Percentiles rank a stretch among this genome's conserved stretches.
Evolutionary conservation across 2,113 vertebrate species (phyloP).

Genomic region (Buteo buteo): DNA sequence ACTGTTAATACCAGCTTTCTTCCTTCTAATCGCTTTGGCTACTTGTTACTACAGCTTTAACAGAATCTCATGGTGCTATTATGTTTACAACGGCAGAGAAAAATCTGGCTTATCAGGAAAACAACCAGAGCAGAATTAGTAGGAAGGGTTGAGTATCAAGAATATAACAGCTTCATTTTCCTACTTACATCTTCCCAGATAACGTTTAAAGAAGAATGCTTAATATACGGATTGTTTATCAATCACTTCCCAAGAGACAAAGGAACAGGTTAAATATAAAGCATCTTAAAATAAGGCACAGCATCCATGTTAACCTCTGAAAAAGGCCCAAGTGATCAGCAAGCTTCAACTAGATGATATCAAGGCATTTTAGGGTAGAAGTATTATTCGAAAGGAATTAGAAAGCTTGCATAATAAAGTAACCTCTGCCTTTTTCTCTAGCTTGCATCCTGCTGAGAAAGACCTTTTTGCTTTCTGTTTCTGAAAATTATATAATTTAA

Average conservation of each 20-base stretch:
- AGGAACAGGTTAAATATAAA: neutral
- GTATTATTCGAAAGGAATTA: neutral
- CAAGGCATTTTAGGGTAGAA: neutral
- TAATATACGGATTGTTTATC: neutral
- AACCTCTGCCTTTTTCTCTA: neutral
- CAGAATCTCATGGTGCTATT: neutral
- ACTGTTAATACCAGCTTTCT: neutral
- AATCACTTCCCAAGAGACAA: neutral
- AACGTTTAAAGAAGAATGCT: neutral
- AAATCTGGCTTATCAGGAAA: neutral
- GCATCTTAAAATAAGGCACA: neutral
- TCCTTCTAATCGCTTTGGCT: neutral
- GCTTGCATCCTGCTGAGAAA: neutral
- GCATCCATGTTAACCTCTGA: neutral
- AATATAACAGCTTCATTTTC: neutral
- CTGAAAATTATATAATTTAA: neutral
- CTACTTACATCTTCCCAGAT: neutral
- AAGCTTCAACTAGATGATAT: neutral
- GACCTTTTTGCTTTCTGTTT: neutral
- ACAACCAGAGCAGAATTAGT: neutral
- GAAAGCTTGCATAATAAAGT: neutral
- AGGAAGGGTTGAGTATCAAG: neutral
- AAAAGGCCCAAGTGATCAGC: neutral
- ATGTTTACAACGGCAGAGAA: neutral
- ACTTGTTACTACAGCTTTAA: neutral